A percentile compares a stretch with the other conserved stretches of the same genome.
phyloP scores from a whole-genome alignment of 2,888 invertebrate genomes.

The Drosophila fulvimacula region DNA sequence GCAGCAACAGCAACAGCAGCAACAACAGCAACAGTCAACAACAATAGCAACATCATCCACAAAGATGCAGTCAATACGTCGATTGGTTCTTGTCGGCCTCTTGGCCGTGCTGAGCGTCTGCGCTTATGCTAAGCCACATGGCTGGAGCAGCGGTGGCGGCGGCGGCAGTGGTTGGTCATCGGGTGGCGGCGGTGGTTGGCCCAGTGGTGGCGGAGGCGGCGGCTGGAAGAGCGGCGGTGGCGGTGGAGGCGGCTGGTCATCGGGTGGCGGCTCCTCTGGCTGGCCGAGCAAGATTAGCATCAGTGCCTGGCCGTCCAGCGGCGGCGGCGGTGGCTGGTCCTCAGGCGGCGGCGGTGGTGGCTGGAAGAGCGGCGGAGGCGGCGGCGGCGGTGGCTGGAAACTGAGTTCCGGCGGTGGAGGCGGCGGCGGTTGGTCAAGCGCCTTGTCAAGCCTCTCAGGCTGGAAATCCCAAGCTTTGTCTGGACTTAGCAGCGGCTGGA shows the following conservation, averaged over 20 bases:
- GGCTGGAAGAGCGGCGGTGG: conserved; percentile 53
- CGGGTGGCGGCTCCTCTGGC: conserved; percentile 53
- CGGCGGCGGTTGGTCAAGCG: conserved; percentile 45
- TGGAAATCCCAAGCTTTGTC: conserved; percentile 45
- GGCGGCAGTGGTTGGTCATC: conserved; percentile 55
- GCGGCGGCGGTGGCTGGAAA: conserved; percentile 56
- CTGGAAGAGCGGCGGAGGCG: conserved; percentile 25
- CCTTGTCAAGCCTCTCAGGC: conserved; percentile 31
- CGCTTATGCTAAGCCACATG: conserved; percentile 62
- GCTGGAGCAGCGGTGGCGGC: conserved; percentile 62
- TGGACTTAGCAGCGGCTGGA: conserved; percentile 52
- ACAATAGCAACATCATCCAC: conserved; percentile 18
- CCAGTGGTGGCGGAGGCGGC: conserved; percentile 41
- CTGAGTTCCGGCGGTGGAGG: conserved; percentile 39
- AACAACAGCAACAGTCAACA: conserved; percentile 14
- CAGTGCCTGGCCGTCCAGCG: conserved; percentile 48
- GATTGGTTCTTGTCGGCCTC: conserved; percentile 46
- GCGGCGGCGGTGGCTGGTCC: conserved; percentile 51
- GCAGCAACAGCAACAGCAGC: conserved; percentile 18
- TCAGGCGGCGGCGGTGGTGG: conserved; percentile 33
- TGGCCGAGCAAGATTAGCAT: conserved; percentile 43
- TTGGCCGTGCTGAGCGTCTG: conserved; percentile 50
- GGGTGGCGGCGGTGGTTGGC: conserved; percentile 52
- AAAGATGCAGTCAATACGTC: conserved; percentile 62
- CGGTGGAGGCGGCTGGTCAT: conserved; percentile 47